Evolutionary conservation across 2,113 vertebrate genomes (phyloP).

Genomic region (Micronycteris hirsuta): DNA sequence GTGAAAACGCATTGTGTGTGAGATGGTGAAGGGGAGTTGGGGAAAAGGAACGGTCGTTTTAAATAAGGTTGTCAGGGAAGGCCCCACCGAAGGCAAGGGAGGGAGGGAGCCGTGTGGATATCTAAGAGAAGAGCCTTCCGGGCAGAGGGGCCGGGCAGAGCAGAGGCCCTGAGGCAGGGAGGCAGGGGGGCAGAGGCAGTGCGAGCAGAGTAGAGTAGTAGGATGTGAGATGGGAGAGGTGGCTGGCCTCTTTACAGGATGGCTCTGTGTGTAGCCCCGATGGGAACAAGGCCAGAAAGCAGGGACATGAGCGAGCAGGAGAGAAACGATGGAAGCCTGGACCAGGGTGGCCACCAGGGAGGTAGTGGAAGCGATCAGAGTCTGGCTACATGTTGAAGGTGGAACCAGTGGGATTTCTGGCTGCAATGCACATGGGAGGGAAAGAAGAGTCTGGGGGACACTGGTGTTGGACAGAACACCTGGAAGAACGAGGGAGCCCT

Average conservation of each 20-base stretch:
- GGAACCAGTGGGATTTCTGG: not conserved
- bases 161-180: not conserved
- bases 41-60: not conserved
- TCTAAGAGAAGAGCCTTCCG: not conserved
- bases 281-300: not conserved
- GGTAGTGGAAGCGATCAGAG: not conserved
- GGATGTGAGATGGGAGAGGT: not conserved
- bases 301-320: not conserved
- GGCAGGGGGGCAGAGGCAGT: not conserved
- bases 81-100: not conserved
- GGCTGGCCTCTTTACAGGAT: accelerated
- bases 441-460: not conserved
- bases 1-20: not conserved
- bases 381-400: not conserved
- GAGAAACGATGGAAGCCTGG: accelerated
- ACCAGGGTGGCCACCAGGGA: accelerated
- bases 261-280: accelerated
- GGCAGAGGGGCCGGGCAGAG: not conserved
- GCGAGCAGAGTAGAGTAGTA: accelerated
- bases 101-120: not conserved
- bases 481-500: not conserved
- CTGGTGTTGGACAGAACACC: not conserved
- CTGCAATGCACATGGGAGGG: not conserved
- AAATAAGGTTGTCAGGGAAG: not conserved
- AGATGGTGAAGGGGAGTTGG: not conserved